Percentiles rank a stretch among this genome's conserved stretches.
Evolutionary conservation across 2,113 vertebrate species (phyloP).

Genomic region (Hiodon alosoides): DNA sequence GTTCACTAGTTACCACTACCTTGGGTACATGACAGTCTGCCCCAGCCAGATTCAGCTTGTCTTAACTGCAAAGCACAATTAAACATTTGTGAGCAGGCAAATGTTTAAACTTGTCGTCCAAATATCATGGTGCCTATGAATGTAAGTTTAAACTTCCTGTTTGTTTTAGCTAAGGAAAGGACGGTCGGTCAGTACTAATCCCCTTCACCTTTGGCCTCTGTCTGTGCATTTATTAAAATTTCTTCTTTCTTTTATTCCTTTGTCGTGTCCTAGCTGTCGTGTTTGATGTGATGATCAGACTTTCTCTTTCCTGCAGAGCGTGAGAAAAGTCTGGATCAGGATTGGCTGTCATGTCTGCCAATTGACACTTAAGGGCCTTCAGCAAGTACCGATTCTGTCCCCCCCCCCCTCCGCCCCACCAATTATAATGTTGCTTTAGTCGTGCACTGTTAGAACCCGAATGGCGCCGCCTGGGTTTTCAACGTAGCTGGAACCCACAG

Average conservation of each 20-base stretch:
- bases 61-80: constrained; percentile 46
- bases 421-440: constrained; percentile 43
- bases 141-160: constrained; percentile 37
- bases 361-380: constrained; percentile 70
- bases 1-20: constrained; percentile 69
- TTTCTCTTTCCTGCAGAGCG: constrained; percentile 80
- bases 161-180: constrained; percentile 10
- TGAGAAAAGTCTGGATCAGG: constrained; percentile 82
- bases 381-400: constrained; percentile 72
- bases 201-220: constrained; percentile 41
- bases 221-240: constrained; percentile 26
- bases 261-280: constrained; percentile 25
- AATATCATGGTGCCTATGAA: constrained; percentile 51
- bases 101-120: constrained; percentile 51
- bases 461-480: constrained; percentile 1
- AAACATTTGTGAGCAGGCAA: constrained; percentile 52
- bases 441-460: constrained; percentile 15
- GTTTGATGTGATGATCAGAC: constrained; percentile 73
- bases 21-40: constrained; percentile 78
- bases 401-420: not conserved
- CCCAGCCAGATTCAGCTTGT: constrained; percentile 72
- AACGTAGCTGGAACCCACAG: not conserved
- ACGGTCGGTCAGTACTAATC: constrained; percentile 35
- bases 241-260: not conserved
- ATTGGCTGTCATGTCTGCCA: constrained; percentile 81